Evolutionary conservation across 2,888 invertebrate species (phyloP).

Genomic region (Sceliomorpha sp.): DNA sequence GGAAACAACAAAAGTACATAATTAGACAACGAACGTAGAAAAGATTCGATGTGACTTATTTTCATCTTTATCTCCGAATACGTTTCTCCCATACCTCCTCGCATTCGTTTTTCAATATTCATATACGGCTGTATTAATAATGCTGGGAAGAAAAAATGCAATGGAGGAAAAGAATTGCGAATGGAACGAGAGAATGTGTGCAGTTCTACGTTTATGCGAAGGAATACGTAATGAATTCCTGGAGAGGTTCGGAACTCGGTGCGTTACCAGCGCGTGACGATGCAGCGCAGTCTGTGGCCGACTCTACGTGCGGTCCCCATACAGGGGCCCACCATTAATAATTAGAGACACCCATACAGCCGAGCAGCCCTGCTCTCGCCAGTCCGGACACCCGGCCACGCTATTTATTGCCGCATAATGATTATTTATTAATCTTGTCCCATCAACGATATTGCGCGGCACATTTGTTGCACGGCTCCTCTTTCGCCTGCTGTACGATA

Average conservation of each 20-base stretch:
- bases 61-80: slow-evolving; percentile 14
- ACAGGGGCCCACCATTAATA: slow-evolving; percentile 65
- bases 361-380: slow-evolving; percentile 35
- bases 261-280: slow-evolving; percentile 53
- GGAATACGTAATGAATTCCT: slow-evolving; percentile 49
- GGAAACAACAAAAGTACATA: too few relatives aligned
- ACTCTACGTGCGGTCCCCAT: slow-evolving; percentile 58
- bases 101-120: slow-evolving; percentile 46
- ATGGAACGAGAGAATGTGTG: slow-evolving; percentile 14
- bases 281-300: slow-evolving; percentile 47
- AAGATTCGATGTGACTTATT: too few relatives aligned
- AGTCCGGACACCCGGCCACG: slow-evolving; percentile 60
- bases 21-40: too few relatives aligned
- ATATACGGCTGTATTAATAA: slow-evolving; percentile 35
- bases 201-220: slow-evolving; percentile 21
- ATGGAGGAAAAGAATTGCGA: slow-evolving; percentile 16
- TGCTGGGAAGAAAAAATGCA: slow-evolving; percentile 19
- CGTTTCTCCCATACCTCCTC: slow-evolving; percentile 25
- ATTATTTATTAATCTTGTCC: slow-evolving; percentile 76
- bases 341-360: slow-evolving; percentile 61
- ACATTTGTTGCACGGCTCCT: slow-evolving; percentile 59
- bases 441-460: slow-evolving; percentile 67
- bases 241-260: slow-evolving; percentile 34
- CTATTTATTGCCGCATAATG: slow-evolving; percentile 77
- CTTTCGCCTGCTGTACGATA: slow-evolving; percentile 47